Base-by-base conservation (phyloP, 2,797 vertebrate genomes). In the Phyllotis vaccarum region DNA sequence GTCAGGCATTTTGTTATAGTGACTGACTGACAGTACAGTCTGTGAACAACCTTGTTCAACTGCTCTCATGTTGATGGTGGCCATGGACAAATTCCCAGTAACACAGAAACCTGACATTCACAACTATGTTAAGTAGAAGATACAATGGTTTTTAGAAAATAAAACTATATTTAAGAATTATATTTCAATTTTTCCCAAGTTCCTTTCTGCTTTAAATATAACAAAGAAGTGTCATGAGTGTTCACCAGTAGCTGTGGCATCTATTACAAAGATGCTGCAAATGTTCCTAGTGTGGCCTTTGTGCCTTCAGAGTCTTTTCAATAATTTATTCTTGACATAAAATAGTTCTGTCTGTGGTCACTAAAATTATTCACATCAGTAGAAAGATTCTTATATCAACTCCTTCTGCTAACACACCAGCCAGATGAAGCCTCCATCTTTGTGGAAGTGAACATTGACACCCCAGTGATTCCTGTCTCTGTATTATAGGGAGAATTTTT, bases 261-360 rank as follows among this genome's bases (percentile, higher is more conserved):
- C 43, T 68, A 19, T 76, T 43, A 72, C 2, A 2, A 5, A 34
- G n/a, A 46, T 58, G 85, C 81, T 56, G 46, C 13, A 82, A 49
- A 78, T 49, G 5, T n/a, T 29, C 60, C 75, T 52, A 76, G 70
- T 21, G 40, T 37, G n/a, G 4, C 0, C 58, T 92, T 81, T 90
- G 13, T 12, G 86, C 7, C 21, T 13, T 94, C 70, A 79, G 52
- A 94, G 68, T 91, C 60, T 94, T 92, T 95, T 2, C 68, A 58
- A 37, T 74, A 31, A 79, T 62, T 87, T 88, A 78, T 66, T 90
- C 94, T 62, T 52, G n/a, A 75, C 92, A n/a, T 72, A 94, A 91
- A 93, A 82, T 21, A 93, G n/a, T n/a, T 58, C 40, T 79, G 52
- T 40, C 17, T 87, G 21, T 40, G 54, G 31, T 95, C 76, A 95